A percentile compares a stretch with the other conserved stretches of the same genome.
phyloP scores from a whole-genome alignment of 2,113 vertebrate genomes.

The Erpornis zantholeuca region DNA sequence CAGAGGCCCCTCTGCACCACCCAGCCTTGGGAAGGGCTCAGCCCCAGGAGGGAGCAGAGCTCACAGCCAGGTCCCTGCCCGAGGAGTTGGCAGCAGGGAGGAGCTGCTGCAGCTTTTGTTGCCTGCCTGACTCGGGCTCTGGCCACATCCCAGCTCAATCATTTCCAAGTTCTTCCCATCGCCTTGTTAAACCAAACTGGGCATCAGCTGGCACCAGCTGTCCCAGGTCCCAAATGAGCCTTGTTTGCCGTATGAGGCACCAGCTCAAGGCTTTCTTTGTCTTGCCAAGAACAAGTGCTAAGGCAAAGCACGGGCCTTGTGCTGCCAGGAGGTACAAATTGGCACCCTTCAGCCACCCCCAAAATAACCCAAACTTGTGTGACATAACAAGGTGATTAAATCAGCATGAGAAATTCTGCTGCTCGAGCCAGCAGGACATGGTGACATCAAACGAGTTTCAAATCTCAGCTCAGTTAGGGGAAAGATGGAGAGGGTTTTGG shows the following conservation, averaged over 20 bases:
- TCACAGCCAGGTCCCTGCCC: rapidly evolving
- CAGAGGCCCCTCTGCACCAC: background rate
- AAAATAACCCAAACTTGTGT: slow-evolving; percentile 41
- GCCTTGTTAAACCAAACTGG: background rate
- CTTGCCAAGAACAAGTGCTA: background rate
- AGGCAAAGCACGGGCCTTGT: background rate
- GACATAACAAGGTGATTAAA: slow-evolving; percentile 55
- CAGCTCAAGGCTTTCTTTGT: background rate
- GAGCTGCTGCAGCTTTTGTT: background rate
- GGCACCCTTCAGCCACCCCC: slow-evolving; percentile 9
- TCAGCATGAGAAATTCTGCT: slow-evolving; percentile 33
- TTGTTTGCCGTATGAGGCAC: background rate
- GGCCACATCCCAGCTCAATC: background rate
- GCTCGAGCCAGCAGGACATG: background rate
- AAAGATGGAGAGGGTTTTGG: background rate
- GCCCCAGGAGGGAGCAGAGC: background rate
- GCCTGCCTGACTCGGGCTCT: background rate
- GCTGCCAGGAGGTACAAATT: slow-evolving; percentile 24
- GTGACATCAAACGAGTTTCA: background rate
- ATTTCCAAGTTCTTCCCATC: background rate
- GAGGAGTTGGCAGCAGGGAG: background rate
- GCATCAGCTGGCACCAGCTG: background rate
- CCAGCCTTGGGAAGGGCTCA: too few species aligned
- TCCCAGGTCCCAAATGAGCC: background rate
- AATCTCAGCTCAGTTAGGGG: background rate